Evolutionary conservation across 2,113 vertebrate genomes (phyloP).

Genomic region (Manacus vitellinus): DNA sequence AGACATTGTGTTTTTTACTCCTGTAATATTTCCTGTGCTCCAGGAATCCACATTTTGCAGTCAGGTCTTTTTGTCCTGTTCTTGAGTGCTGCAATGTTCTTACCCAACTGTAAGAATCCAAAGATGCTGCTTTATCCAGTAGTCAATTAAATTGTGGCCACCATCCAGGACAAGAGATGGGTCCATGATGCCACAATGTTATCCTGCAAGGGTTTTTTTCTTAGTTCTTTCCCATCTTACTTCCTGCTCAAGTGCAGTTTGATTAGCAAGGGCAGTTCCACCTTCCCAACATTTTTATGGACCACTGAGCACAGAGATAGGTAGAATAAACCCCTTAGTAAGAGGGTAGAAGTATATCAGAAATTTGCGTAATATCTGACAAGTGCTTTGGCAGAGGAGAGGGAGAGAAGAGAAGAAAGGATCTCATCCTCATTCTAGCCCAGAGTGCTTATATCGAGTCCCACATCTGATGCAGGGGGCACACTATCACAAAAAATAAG

Average conservation of each 20-base stretch:
- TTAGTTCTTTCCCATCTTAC: background rate
- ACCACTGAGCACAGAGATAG: background rate
- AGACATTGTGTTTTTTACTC: background rate
- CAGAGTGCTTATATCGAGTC: background rate
- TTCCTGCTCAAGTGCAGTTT: background rate
- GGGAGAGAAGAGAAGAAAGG: background rate
- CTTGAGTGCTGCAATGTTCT: background rate
- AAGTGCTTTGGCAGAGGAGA: background rate
- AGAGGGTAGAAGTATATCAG: background rate
- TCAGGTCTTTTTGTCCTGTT: background rate
- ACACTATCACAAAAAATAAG: background rate
- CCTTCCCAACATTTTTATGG: background rate
- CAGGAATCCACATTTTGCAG: background rate
- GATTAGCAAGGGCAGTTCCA: background rate
- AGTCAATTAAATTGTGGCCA: background rate
- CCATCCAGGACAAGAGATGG: background rate
- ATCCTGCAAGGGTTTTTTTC: background rate
- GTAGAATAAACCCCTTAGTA: background rate
- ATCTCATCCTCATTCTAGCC: background rate
- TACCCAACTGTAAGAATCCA: background rate
- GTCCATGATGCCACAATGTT: fast-evolving
- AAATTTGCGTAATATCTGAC: background rate
- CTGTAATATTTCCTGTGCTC: background rate
- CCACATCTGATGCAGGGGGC: background rate
- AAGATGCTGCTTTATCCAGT: background rate